Conservation (phyloP, 2,888 invertebrate genomes). For the Hydropsyche betteni region DNA sequence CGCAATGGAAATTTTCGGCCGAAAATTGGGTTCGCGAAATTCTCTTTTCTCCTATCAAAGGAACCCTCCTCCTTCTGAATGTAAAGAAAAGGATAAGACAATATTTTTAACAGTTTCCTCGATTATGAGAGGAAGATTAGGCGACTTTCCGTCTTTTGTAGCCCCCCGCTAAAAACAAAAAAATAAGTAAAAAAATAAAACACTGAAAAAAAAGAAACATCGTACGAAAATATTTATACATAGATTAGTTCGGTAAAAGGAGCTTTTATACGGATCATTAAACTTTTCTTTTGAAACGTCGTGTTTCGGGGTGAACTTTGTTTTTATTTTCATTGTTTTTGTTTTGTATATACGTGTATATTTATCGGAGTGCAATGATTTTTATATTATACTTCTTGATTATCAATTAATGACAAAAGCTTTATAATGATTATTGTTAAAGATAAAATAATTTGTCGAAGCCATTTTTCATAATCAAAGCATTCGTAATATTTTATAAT, state of each 20-base stretch:
- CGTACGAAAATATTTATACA: constrained; percentile 26
- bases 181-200: constrained; percentile 13
- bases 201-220: constrained; percentile 19
- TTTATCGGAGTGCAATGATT: too few relatives aligned
- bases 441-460: too few relatives aligned
- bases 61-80: constrained; percentile 4
- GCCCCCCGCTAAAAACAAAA: constrained; percentile 15
- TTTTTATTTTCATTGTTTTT: constrained; percentile 7
- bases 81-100: constrained; percentile 28
- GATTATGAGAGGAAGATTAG: constrained; percentile 31
- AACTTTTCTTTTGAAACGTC: constrained; percentile 37
- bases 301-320: constrained; percentile 2
- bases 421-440: too few relatives aligned
- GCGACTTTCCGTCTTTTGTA: constrained; percentile 30
- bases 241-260: constrained; percentile 29
- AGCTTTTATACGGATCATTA: constrained; percentile 46
- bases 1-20: constrained; percentile 31
- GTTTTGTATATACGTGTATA: background rate
- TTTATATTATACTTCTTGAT: too few relatives aligned
- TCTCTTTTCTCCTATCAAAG: constrained; percentile 26
- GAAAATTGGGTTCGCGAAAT: constrained; percentile 31
- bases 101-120: constrained; percentile 29
- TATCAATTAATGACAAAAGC: too few relatives aligned
- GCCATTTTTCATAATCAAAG: too few relatives aligned
- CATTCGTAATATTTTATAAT: too few relatives aligned